Base-by-base conservation (phyloP, 2,113 vertebrate genomes). In the Bujurquina vittata region DNA sequence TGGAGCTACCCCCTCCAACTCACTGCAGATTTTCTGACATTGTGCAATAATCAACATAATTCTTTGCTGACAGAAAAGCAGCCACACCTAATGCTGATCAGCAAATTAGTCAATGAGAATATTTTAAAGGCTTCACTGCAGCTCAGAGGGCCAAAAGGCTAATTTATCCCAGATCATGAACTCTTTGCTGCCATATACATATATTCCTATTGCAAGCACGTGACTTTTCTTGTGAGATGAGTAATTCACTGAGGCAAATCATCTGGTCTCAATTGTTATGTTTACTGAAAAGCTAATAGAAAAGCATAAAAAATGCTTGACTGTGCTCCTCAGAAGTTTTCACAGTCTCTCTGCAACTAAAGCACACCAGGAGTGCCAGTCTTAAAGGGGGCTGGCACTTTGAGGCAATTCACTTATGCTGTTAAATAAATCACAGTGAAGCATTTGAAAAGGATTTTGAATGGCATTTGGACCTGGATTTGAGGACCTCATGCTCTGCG, bases 81-180 rank as follows among this genome's bases (percentile, higher is more conserved):
- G 69, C 90, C 92, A 87, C 90, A 81, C 87, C 90, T 89, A 84
- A 76, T 75, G 85, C 90, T 75, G 88, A 92, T 94, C 90, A 87
- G 85, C 85, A 91, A 84, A 92, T 90, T 90, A 90, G 84, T 86
- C 85, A 75, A 80, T 82, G 85, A 73, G 78, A 89, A 89, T 86
- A 82, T 86, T 90, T 93, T 85, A 87, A 83, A 80, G 73, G 84
- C 65, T 87, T 90, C 75, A 62, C 69, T 57, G 75, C 78, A 57
- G 77, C 86, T 81, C 49, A 33, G 14, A 60, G 23, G 46, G 81
- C 83, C 69, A 80, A 61, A 31, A 84, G 76, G 29, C 40, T 85
- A 86, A 94, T 91, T 89, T 69, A 86, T 77, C 46, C 84, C 89
- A 89, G 87, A 91, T 90, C 80, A 65, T 59, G 56, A 73, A 69